Percentiles rank a stretch among this genome's conserved stretches.
Evolutionary conservation across 2,797 vertebrate genomes (phyloP).

Genomic region (Rhinogobio ventralis): DNA sequence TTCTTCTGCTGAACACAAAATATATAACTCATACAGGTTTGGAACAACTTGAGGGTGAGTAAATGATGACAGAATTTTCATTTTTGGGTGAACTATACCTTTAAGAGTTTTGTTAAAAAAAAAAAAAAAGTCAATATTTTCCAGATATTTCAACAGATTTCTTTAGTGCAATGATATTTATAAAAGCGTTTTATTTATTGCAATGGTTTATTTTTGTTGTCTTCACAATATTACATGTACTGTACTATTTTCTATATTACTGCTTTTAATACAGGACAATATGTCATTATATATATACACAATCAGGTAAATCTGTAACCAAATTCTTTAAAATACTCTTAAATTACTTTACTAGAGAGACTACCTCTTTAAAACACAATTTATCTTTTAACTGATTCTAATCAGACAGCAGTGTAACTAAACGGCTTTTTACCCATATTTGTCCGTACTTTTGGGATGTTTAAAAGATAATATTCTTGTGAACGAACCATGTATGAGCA

Average conservation of each 20-base stretch:
- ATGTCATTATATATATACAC: neutral
- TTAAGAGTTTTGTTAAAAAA: neutral
- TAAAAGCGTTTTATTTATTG: neutral
- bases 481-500: neutral
- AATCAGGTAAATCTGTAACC: too few relatives aligned
- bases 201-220: neutral
- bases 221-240: neutral
- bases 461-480: too few relatives aligned
- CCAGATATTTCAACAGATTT: neutral
- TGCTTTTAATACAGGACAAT: neutral
- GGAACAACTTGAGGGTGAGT: too few relatives aligned
- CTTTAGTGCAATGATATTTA: neutral
- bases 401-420: neutral
- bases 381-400: too few relatives aligned
- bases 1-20: too few relatives aligned
- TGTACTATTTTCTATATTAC: neutral
- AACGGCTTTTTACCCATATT: neutral
- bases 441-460: neutral
- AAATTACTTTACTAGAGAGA: too few relatives aligned
- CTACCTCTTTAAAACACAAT: too few relatives aligned
- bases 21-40: too few relatives aligned
- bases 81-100: too few relatives aligned
- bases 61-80: too few relatives aligned
- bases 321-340: too few relatives aligned
- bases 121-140: neutral